Base-by-base conservation (phyloP, 2,113 vertebrate species). In the Casuarius casuarius region DNA sequence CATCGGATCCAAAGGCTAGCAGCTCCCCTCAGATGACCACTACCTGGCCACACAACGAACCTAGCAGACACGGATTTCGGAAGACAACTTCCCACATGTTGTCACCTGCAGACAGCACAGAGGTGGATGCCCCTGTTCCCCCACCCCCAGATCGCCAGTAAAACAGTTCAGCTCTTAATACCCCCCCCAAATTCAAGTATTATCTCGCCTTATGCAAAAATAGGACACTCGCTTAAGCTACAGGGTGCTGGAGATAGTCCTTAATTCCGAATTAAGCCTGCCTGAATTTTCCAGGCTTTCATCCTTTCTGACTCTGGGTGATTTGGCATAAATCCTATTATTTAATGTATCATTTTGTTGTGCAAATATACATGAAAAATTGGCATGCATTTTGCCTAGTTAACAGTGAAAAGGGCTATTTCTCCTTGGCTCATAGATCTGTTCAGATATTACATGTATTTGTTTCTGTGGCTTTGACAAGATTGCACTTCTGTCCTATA, bases 391-490 rank as follows among this genome's bases (percentile, higher is more conserved):
- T 23, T 86, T 3, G 4, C 20, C 12, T 18, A 2, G 44, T 75
- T 85, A 70, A 65, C 8, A 68, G 44, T 65, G 85, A 89, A 79
- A 89, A 6, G 9, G 35, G 31, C 40, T 77, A 42, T 54, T 75
- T 89, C 46, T 80, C 42, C 28, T 74, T 68, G 44, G 42, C 28
- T 94, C 26, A 51, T 38, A 62, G 22, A n/a, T 72, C 76, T 80
- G 58, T 31, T 29, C 52, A 71, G 73, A 58, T 58, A 63, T 29
- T 62, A 38, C 15, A 48, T 22, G 28, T 31, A 44, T 75, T 92
- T 92, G 19, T 59, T 75, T 84, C 78, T 79, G 49, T 52, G 70
- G 17, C 49, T 54, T 26, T 79, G 77, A 75, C 70, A 81, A 92
- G 77, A 78, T 52, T 31, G 66, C 15, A 29, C 38, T 94, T 84